Evolutionary conservation across 2,113 vertebrate species (phyloP).

Genomic region (Lycaon pictus): DNA sequence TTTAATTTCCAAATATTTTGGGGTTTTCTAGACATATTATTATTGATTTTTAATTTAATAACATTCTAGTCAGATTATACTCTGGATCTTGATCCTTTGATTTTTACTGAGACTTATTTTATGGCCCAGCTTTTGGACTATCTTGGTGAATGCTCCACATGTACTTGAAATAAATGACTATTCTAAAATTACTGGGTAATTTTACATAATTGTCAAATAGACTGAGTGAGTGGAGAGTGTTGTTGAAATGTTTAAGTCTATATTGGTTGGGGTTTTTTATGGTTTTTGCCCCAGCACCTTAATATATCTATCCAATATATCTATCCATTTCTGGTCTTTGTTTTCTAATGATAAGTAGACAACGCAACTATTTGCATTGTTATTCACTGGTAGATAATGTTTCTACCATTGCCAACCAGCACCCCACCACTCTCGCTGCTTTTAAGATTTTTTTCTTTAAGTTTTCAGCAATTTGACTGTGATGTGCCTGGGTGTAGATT

Average conservation of each 20-base stretch:
- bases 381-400: background rate
- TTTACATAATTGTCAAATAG: background rate
- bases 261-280: background rate
- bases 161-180: background rate
- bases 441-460: background rate
- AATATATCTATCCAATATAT: background rate
- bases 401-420: too few species aligned
- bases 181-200: background rate
- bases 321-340: background rate
- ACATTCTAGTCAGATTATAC: background rate
- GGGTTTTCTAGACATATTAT: background rate
- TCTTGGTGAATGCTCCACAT: background rate
- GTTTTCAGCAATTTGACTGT: background rate
- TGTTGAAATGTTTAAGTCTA: background rate
- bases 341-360: background rate
- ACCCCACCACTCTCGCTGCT: background rate
- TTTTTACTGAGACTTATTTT: constrained; percentile 18
- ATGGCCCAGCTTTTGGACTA: background rate
- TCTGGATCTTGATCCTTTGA: background rate
- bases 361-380: background rate
- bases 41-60: background rate
- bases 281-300: background rate
- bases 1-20: background rate
- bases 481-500: background rate
- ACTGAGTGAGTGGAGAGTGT: background rate